These are phyloP conservation scores for Macrosoma leucophasiata DNA, from an alignment of 2,888 invertebrate species.

Conservation along the genomic window DNA sequence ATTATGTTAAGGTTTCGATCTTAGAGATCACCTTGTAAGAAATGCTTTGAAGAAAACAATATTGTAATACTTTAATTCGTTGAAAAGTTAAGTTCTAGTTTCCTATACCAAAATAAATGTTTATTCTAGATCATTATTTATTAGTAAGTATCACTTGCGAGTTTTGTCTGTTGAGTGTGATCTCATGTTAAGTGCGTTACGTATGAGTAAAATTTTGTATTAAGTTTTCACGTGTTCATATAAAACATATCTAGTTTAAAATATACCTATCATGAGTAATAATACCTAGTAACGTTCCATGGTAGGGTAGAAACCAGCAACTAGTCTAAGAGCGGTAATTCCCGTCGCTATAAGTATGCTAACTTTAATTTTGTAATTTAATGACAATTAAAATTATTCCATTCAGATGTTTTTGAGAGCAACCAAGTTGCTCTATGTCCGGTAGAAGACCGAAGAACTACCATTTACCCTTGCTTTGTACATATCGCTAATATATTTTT, in stretches of 20 bases:
- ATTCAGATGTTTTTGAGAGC: constrained; percentile 40
- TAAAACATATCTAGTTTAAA: constrained; percentile 41
- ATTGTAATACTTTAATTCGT: constrained; percentile 34
- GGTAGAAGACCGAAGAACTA: too few relatives aligned
- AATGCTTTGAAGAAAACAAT: constrained; percentile 33
- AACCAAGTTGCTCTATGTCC: constrained; percentile 56
- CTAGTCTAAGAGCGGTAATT: constrained; percentile 62
- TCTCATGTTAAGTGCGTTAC: constrained; percentile 58
- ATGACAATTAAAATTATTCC: constrained; percentile 19
- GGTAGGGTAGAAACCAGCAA: constrained; percentile 54
- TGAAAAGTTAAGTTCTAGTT: constrained; percentile 56
- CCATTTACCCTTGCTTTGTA: constrained; percentile 50
- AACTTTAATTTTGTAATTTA: constrained; percentile 30
- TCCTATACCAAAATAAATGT: constrained; percentile 68
- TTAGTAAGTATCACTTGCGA: constrained; percentile 54
- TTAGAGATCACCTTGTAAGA: constrained; percentile 40
- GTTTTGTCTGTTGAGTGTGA: constrained; percentile 61
- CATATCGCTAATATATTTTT: too few relatives aligned
- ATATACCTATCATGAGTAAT: constrained; percentile 47
- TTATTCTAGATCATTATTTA: constrained; percentile 69
- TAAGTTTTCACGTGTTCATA: constrained; percentile 54
- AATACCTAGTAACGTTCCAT: constrained; percentile 53
- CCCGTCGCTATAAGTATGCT: constrained; percentile 41
- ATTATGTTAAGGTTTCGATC: constrained; percentile 50
- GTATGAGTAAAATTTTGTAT: constrained; percentile 37